These are phyloP conservation scores for Phaonia tiefii DNA, from an alignment of 2,888 invertebrate species.

Conservation along the genomic window DNA sequence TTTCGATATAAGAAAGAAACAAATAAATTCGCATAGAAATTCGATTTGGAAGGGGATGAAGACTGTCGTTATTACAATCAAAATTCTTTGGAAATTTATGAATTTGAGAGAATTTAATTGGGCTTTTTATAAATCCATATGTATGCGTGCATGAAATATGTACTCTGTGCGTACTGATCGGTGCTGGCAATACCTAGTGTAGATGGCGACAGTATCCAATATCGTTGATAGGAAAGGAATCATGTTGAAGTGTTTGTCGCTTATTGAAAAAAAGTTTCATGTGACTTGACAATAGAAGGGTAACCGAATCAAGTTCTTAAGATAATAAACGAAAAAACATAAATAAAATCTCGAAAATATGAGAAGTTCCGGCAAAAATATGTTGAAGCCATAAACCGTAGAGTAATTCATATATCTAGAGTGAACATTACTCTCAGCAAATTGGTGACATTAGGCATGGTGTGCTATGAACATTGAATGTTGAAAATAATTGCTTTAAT, in stretches of 20 bases:
- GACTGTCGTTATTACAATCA: neutral
- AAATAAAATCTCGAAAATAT: no score
- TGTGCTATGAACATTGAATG: no score
- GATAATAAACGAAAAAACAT: neutral
- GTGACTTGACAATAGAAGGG: neutral
- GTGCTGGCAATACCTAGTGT: neutral
- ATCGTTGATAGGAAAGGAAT: slow-evolving; percentile 5
- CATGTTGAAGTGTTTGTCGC: neutral
- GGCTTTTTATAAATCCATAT: slow-evolving; percentile 29
- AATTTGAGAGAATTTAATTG: slow-evolving; percentile 49
- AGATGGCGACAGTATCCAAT: slow-evolving; percentile 35
- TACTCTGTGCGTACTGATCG: neutral
- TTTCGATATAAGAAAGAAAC: neutral
- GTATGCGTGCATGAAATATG: no score
- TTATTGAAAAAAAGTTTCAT: neutral
- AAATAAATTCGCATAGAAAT: neutral
- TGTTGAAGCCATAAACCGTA: no score
- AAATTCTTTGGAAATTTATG: slow-evolving; percentile 49
- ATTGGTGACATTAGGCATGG: no score
- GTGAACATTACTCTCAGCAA: no score
- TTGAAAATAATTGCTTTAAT: no score
- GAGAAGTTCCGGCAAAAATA: no score
- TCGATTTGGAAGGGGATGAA: neutral
- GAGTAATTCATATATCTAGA: no score
- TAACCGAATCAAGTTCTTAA: neutral